Evolutionary conservation across 1,140 invertebrate genomes (phyloP).

Genomic region (Drosophila murphyi): DNA sequence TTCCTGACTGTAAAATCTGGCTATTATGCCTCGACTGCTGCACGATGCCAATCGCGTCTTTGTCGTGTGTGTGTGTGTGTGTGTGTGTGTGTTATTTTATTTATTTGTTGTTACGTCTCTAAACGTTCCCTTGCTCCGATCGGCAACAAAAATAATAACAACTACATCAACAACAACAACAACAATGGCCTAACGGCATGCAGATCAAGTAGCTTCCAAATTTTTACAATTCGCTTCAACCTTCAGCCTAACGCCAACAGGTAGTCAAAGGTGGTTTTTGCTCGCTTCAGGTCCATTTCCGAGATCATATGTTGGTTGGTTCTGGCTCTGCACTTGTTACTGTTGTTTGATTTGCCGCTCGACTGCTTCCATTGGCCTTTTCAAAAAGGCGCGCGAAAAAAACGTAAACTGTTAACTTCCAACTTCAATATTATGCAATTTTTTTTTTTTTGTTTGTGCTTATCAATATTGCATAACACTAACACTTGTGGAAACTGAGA

Average conservation of each 20-base stretch:
- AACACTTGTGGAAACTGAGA: neutral
- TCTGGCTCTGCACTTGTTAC: conserved; percentile 25
- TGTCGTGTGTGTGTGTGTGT: conserved; percentile 1
- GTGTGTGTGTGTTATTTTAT: neutral
- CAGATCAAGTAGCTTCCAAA: conserved; percentile 26
- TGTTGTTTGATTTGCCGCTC: neutral
- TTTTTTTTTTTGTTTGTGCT: neutral
- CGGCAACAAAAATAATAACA: conserved; percentile 33
- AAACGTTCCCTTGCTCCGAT: neutral
- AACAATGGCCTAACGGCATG: conserved; percentile 3
- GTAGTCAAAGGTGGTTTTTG: conserved; percentile 18
- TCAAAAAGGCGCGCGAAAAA: neutral
- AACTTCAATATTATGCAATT: conserved; percentile 26
- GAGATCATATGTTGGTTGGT: neutral
- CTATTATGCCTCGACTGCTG: neutral
- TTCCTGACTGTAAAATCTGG: too few species aligned
- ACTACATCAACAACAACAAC: conserved; percentile 1
- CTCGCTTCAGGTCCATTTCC: conserved; percentile 15
- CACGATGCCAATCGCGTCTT: neutral
- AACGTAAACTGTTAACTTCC: too few species aligned
- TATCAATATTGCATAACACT: conserved; percentile 24
- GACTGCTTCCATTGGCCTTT: conserved; percentile 22
- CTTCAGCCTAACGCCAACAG: conserved; percentile 33
- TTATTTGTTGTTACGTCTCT: neutral
- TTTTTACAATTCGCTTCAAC: conserved; percentile 28